Base-by-base conservation (phyloP, 2,797 vertebrate genomes). In the Trichosurus vulpecula region DNA sequence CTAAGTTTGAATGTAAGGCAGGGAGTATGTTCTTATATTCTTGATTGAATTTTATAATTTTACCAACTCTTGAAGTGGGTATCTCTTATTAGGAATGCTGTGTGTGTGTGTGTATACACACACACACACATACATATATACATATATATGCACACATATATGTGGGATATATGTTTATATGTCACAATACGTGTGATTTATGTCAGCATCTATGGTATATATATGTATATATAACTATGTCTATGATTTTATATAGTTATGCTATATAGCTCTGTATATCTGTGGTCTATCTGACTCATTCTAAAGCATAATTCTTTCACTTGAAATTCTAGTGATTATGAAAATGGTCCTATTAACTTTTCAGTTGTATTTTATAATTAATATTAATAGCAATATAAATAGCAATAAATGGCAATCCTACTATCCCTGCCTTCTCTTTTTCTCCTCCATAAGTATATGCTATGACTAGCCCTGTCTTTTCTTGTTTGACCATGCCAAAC, bases 21-120 rank as follows among this genome's bases (percentile, higher is more conserved):
- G 27, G 51, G 41, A 54, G 51, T 94, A 94, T 94, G 1, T 52
- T 89, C 66, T 66, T 93, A 91, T 93, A 2, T 54, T 90, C 81
- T n/a, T 66, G 61, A 66, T 16, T n/a, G 61, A n/a, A 66, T 66
- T 66, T 66, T 66, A 66, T 66, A 19, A 66, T 66, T 66, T 66
- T 1, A 66, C 0, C 35, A 66, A n/a, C 6, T 66, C 61, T 35
- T n/a, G 61, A 66, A n/a, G 14, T 14, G 6, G 61, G 35, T 66
- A 66, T 66, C 4, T n/a, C 35, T 66, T 66, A 66, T 66, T n/a
- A 66, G 61, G 35, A 66, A 66, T n/a, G n/a, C n/a, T n/a, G n/a
- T n/a, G n/a, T n/a, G n/a, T n/a, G n/a, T n/a, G n/a, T n/a, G n/a
- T n/a, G n/a, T n/a, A n/a, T n/a, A 14, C 35, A 35, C 35, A 35